Conservation (phyloP, 2,113 vertebrate genomes). For the Nyctereutes procyonoides region DNA sequence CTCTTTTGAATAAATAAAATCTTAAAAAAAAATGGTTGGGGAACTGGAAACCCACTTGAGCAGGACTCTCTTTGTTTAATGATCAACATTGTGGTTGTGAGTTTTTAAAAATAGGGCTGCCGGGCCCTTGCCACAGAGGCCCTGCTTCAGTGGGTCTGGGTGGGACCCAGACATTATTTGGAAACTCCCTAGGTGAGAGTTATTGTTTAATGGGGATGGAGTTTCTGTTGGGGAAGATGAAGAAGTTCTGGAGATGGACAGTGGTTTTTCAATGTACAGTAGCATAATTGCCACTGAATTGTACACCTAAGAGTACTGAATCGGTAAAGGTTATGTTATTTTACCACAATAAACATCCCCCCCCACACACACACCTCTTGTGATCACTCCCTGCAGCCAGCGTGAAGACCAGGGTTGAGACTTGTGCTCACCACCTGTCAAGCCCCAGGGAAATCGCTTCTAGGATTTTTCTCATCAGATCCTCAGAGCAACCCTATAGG, state of each 20-base stretch:
- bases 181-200: neutral
- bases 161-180: neutral
- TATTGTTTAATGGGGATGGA: neutral
- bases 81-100: neutral
- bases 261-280: neutral
- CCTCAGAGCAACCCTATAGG: neutral
- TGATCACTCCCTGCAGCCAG: neutral
- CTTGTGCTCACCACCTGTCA: neutral
- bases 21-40: too few relatives aligned
- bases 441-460: neutral
- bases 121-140: neutral
- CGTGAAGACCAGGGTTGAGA: neutral
- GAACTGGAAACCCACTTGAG: neutral
- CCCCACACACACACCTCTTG: neutral
- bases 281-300: neutral
- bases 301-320: too few relatives aligned
- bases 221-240: neutral
- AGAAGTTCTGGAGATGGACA: neutral
- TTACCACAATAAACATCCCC: neutral
- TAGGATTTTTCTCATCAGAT: neutral
- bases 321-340: neutral
- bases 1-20: too few relatives aligned
- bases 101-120: neutral
- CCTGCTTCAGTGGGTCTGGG: neutral
- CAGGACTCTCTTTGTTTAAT: neutral